Evolutionary conservation across 1,140 invertebrate genomes (phyloP).

Genomic region (Rhyzopertha dominica): DNA sequence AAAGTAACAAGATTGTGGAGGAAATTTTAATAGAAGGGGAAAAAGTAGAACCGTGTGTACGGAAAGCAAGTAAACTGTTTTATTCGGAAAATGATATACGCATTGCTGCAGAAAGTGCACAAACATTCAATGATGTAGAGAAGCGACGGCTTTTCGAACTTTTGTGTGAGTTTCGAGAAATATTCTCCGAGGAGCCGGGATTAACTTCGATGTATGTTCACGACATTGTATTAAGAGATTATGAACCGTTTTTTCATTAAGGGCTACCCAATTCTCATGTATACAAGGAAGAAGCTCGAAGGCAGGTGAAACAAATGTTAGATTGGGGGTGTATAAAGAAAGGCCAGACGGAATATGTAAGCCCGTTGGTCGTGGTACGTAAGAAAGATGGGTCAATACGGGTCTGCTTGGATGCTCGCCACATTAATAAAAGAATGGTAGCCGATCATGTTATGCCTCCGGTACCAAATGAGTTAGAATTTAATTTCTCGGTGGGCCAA

Average conservation of each 20-base stretch:
- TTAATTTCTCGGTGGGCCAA: slow-evolving; percentile 6
- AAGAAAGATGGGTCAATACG: slow-evolving; percentile 8
- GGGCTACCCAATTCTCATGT: background rate
- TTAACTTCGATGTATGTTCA: slow-evolving; percentile 25
- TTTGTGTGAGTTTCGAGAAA: slow-evolving; percentile 1
- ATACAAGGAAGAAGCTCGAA: background rate
- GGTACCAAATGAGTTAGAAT: slow-evolving; percentile 1
- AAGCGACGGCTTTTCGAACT: background rate
- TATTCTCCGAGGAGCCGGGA: slow-evolving; percentile 20
- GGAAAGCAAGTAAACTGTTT: too few relatives aligned
- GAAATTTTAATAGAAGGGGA: too few relatives aligned
- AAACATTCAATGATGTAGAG: background rate
- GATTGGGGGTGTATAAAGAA: slow-evolving; percentile 1
- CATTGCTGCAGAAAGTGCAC: background rate
- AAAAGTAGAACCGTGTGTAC: too few relatives aligned
- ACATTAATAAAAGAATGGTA: slow-evolving; percentile 6
- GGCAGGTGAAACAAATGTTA: slow-evolving; percentile 4
- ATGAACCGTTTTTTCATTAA: slow-evolving; percentile 15
- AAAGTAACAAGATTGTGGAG: too few relatives aligned
- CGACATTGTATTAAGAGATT: slow-evolving; percentile 22
- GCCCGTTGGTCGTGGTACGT: slow-evolving; percentile 7
- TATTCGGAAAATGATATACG: too few relatives aligned
- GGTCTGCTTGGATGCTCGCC: slow-evolving; percentile 8
- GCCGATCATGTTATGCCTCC: slow-evolving; percentile 9
- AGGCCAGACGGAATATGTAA: slow-evolving; percentile 8